phyloP scores from a whole-genome alignment of 2,797 vertebrate species.

The Channa striata region DNA sequence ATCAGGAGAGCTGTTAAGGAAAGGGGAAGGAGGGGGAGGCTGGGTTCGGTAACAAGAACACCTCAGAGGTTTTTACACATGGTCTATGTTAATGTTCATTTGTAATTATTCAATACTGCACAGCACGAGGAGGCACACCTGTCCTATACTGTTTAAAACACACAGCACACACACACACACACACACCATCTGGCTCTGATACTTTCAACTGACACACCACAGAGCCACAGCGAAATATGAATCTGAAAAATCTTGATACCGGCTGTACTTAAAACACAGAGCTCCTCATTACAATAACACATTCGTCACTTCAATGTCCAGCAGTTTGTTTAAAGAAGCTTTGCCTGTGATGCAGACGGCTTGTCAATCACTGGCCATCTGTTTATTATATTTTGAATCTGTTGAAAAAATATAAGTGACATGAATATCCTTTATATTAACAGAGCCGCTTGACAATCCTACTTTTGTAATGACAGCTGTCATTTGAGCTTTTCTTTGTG shows the following conservation, averaged over 20 bases:
- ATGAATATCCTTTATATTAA: conserved; percentile 22
- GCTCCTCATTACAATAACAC: conserved; percentile 8
- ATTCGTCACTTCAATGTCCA: conserved; percentile 32
- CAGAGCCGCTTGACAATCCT: conserved; percentile 29
- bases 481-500: conserved; percentile 43
- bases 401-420: not conserved
- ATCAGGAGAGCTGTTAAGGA: conserved; percentile 60
- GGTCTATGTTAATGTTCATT: conserved; percentile 49
- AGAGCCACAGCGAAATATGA: conserved; percentile 40
- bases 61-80: conserved; percentile 46
- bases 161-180: conserved; percentile 2
- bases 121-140: conserved; percentile 48
- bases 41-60: conserved; percentile 27
- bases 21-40: conserved; percentile 5
- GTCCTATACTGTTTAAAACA: conserved; percentile 41
- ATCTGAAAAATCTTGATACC: conserved; percentile 39
- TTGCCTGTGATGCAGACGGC: conserved; percentile 30
- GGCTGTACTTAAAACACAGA: conserved; percentile 1
- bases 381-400: conserved; percentile 32
- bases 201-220: conserved; percentile 46
- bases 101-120: conserved; percentile 45
- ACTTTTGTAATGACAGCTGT: conserved; percentile 43
- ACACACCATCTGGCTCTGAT: conserved; percentile 59
- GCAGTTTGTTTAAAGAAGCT: conserved; percentile 11
- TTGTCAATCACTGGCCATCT: conserved; percentile 41